A percentile compares a stretch with the other conserved stretches of the same genome.
phyloP scores from a whole-genome alignment of 2,888 invertebrate species.

The Lasius fuliginosus region DNA sequence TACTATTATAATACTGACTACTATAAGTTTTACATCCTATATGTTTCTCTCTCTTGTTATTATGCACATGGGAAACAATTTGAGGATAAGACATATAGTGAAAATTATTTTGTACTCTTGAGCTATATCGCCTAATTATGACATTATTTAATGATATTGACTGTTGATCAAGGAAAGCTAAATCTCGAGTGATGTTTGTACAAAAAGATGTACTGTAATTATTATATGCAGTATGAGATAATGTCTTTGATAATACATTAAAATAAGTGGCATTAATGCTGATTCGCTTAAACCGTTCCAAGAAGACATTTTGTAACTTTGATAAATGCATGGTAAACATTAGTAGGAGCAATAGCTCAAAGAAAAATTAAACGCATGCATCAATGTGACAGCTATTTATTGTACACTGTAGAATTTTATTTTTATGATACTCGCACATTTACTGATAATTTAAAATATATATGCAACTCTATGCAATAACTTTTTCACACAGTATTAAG shows the following conservation, averaged over 20 bases:
- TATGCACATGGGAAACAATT: background rate
- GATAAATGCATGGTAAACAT: conserved; percentile 4
- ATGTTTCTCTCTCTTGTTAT: background rate
- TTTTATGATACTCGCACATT: background rate
- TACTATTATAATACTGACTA: conserved; percentile 2
- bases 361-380: background rate
- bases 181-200: conserved; percentile 14
- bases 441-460: background rate
- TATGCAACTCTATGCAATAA: background rate
- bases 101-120: conserved; percentile 7
- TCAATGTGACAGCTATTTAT: background rate
- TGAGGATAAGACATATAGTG: background rate
- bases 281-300: background rate
- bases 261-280: background rate
- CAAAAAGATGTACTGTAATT: background rate
- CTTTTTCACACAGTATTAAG: background rate
- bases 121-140: background rate
- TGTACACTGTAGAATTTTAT: background rate
- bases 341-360: background rate
- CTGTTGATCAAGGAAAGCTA: background rate
- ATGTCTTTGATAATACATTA: background rate
- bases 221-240: background rate
- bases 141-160: background rate
- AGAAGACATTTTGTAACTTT: conserved; percentile 3
- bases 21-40: background rate